These are phyloP conservation scores for Meghimatium bilineatum DNA, from an alignment of 2,888 invertebrate genomes.

Conservation along the genomic window DNA sequence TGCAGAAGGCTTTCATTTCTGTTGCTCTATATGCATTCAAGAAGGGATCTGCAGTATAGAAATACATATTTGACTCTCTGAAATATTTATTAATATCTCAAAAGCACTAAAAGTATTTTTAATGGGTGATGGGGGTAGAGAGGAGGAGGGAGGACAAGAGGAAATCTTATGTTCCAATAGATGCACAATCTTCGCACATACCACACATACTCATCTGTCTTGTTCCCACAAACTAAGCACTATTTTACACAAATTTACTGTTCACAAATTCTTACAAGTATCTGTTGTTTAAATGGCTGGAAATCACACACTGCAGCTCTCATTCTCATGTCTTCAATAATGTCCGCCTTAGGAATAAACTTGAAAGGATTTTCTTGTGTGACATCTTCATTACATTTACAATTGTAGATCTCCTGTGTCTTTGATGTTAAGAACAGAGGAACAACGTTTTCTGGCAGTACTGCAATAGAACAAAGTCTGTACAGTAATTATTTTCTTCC, in stretches of 20 bases:
- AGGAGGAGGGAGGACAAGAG: no score
- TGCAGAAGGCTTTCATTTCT: no score
- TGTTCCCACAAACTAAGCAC: no score
- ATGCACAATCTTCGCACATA: no score
- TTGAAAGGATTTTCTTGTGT: slow-evolving; percentile 73
- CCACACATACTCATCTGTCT: no score
- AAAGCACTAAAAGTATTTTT: no score
- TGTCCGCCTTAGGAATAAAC: slow-evolving; percentile 73
- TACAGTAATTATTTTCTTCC: not conserved
- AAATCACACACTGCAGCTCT: slow-evolving; percentile 77
- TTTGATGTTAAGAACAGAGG: slow-evolving; percentile 75
- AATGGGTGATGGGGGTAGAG: no score
- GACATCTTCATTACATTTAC: slow-evolving; percentile 73
- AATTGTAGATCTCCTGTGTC: slow-evolving; percentile 75
- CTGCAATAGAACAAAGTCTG: slow-evolving; percentile 51
- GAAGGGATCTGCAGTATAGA: no score
- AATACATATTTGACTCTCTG: no score
- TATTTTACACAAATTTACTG: not conserved
- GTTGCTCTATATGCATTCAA: no score
- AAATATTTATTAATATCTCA: no score
- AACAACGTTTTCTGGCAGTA: slow-evolving; percentile 71
- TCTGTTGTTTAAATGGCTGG: slow-evolving; percentile 72
- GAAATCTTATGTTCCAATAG: no score
- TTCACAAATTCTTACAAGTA: slow-evolving; percentile 64
- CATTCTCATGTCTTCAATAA: slow-evolving; percentile 73